Evolutionary conservation across 2,797 vertebrate species (phyloP).

Genomic region (Australoheros facetus): DNA sequence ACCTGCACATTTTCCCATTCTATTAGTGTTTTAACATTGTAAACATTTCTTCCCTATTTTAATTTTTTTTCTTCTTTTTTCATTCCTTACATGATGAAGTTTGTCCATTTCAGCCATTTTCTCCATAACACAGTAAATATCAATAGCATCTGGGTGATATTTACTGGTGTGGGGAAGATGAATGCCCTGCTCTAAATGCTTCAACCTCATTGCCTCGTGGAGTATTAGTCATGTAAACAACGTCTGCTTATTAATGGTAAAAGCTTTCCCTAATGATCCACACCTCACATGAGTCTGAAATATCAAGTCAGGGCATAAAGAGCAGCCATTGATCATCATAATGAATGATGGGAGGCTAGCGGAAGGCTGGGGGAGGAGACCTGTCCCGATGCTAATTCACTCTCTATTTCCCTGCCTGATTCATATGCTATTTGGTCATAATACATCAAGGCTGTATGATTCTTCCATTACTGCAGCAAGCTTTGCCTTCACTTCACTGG

Average conservation of each 20-base stretch:
- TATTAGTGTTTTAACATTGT: neutral
- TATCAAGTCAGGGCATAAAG: conserved; percentile 78
- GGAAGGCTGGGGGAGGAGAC: conserved; percentile 64
- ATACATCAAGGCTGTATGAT: conserved; percentile 74
- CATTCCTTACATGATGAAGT: conserved; percentile 27
- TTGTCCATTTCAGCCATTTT: conserved; percentile 38
- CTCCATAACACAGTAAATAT: conserved; percentile 60
- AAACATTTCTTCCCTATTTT: neutral
- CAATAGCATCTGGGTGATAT: conserved; percentile 71
- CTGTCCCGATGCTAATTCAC: conserved; percentile 71
- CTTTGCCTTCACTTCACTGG: conserved; percentile 50
- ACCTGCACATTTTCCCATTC: neutral
- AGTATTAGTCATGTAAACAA: conserved; percentile 81
- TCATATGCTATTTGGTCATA: conserved; percentile 70
- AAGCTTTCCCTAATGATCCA: conserved; percentile 81
- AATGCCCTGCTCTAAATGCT: conserved; percentile 72
- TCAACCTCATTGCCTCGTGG: conserved; percentile 75
- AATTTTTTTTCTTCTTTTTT: neutral
- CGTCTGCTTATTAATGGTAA: conserved; percentile 80
- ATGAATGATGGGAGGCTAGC: conserved; percentile 74
- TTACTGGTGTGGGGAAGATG: conserved; percentile 76
- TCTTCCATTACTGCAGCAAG: conserved; percentile 66
- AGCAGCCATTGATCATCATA: conserved; percentile 77
- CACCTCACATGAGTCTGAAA: conserved; percentile 79
- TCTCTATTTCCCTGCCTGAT: conserved; percentile 71